Base-by-base conservation (phyloP, 2,797 vertebrate genomes). In the Acanthis flammea region DNA sequence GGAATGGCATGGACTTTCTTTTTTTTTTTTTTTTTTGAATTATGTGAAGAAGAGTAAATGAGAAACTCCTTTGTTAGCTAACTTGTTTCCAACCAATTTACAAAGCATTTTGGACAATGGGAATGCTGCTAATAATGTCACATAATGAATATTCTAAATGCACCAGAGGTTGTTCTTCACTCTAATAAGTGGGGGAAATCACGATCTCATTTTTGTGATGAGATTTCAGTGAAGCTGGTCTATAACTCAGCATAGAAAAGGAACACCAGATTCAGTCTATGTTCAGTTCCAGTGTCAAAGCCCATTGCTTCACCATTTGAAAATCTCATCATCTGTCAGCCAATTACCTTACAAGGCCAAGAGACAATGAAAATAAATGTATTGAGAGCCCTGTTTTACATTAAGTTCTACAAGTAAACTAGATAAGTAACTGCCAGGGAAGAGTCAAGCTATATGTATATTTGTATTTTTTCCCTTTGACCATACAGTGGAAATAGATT, bases 131-230 rank as follows among this genome's bases (percentile, higher is more conserved):
- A 50, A 47, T 65, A 47, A 65, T 35, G 41, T 86, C 30, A 6
- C 82, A 92, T 66, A 92, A 95, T 93, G 45, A 91, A 80, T 87
- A 93, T 91, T 92, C 67, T 88, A 94, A 95, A 93, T 33, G 57
- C 39, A 92, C 5, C 55, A 90, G 58, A 88, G 37, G n/a, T 86
- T 82, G 60, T 76, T 94, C 39, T 90, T 94, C 66, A 24, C 31
- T 84, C 14, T 68, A 33, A 60, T 18, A 62, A 28, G 57, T 37
- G 25, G 28, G 33, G n/a, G 30, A 45, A 92, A 86, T 41, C 10
- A 86, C 86, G 63, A 92, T 84, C 39, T 84, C 23, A 3, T 21
- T 81, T 88, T 70, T 91, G 24, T 35, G 66, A 89, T 75, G 75
- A 71, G 45, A 42, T 80, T 87, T 88, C 75, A 94, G 3, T 57